These are phyloP conservation scores for Melipona bicolor DNA, from an alignment of 2,888 invertebrate genomes.

Conservation along the genomic window DNA sequence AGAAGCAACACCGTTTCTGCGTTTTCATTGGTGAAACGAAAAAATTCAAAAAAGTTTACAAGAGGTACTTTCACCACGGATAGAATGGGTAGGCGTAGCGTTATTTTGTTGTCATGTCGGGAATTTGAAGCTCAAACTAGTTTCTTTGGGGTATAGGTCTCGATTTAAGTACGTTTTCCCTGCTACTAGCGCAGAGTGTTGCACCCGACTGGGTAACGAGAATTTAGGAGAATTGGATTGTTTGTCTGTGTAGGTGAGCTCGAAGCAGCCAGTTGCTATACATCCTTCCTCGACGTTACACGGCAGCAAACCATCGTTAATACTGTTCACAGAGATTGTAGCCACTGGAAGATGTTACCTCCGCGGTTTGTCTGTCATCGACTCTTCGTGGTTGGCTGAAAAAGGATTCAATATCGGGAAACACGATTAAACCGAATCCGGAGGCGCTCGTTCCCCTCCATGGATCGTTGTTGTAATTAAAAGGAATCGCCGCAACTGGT, in stretches of 20 bases:
- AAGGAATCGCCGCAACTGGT: too few species aligned
- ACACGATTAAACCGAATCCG: slow-evolving; percentile 42
- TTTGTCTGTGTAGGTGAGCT: slow-evolving; percentile 85
- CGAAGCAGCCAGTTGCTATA: slow-evolving; percentile 89
- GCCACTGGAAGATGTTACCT: slow-evolving; percentile 93
- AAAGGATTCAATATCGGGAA: slow-evolving; percentile 73
- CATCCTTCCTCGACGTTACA: slow-evolving; percentile 94
- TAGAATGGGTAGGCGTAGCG: not conserved
- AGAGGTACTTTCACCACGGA: not conserved
- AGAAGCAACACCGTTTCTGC: not conserved
- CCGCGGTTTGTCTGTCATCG: slow-evolving; percentile 91
- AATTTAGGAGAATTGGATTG: slow-evolving; percentile 58
- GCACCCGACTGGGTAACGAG: slow-evolving; percentile 42
- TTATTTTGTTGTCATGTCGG: slow-evolving; percentile 44
- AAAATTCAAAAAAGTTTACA: not conserved
- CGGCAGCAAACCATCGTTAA: slow-evolving; percentile 89
- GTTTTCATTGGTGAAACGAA: not conserved
- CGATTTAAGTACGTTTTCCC: slow-evolving; percentile 57
- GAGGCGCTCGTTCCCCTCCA: too few species aligned
- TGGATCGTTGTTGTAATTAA: not conserved
- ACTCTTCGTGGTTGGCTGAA: slow-evolving; percentile 92
- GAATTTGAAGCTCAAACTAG: slow-evolving; percentile 54
- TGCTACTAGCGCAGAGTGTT: too few species aligned
- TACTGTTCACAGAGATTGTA: slow-evolving; percentile 95
- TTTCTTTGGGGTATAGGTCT: slow-evolving; percentile 37